Evolutionary conservation across 2,888 invertebrate species (phyloP).

Genomic region (Nematopogon swammerdamellus): DNA sequence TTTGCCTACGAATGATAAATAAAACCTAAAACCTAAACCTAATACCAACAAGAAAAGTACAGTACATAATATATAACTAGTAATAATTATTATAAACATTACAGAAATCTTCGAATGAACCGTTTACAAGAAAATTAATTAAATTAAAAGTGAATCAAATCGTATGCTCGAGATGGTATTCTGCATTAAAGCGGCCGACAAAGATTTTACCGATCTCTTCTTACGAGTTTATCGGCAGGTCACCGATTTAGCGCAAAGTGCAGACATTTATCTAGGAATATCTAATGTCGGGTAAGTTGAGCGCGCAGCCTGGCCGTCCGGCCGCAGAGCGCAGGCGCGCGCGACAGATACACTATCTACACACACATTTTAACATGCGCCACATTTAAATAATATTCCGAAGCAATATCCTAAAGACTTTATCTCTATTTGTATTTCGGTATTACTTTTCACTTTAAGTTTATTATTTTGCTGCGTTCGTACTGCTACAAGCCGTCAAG

Average conservation of each 20-base stretch:
- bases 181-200: neutral
- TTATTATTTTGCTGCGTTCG: too few relatives aligned
- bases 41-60: too few relatives aligned
- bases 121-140: too few relatives aligned
- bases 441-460: neutral
- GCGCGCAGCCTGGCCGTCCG: neutral
- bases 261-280: neutral
- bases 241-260: neutral
- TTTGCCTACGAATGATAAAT: too few relatives aligned
- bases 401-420: neutral
- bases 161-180: neutral
- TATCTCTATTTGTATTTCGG: neutral
- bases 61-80: too few relatives aligned
- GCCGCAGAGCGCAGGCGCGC: too few relatives aligned
- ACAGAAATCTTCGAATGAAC: too few relatives aligned
- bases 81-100: too few relatives aligned
- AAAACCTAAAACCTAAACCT: too few relatives aligned
- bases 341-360: neutral
- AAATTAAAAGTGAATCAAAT: neutral
- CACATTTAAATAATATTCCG: neutral
- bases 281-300: neutral
- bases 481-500: too few relatives aligned
- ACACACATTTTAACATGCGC: neutral
- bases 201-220: neutral
- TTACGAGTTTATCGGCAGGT: neutral